These are phyloP conservation scores for Champsocephalus gunnari DNA, from an alignment of 2,797 vertebrate genomes.

Conservation along the genomic window DNA sequence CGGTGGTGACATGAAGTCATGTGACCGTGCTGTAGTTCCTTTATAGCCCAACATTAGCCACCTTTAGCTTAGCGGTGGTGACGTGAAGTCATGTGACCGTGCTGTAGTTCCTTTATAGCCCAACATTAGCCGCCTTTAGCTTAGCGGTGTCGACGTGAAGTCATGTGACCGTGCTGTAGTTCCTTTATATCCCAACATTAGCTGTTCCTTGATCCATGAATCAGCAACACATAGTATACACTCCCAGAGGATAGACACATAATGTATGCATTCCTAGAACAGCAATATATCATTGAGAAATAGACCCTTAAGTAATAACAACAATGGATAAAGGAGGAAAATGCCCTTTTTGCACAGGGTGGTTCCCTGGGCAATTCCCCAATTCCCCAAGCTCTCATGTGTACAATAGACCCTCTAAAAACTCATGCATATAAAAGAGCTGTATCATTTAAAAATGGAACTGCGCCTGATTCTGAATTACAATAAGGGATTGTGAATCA, in stretches of 20 bases:
- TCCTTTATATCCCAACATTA: too few species aligned
- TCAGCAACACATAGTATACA: not conserved
- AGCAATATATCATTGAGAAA: conserved; percentile 8
- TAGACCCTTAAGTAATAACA: conserved; percentile 2
- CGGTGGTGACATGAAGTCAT: too few species aligned
- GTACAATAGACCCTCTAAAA: conserved; percentile 24
- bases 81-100: too few species aligned
- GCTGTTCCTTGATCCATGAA: not conserved
- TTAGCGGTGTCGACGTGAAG: too few species aligned
- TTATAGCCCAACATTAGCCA: too few species aligned
- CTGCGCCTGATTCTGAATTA: conserved; percentile 24
- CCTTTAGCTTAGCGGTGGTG: too few species aligned
- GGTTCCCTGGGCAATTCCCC: not conserved
- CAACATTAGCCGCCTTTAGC: too few species aligned
- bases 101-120: too few species aligned
- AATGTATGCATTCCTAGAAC: conserved; percentile 20
- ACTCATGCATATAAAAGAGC: conserved; percentile 50
- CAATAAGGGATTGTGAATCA: conserved; percentile 29
- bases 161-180: too few species aligned
- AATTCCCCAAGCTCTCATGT: conserved; percentile 2
- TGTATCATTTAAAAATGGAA: conserved; percentile 25
- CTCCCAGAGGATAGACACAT: not conserved
- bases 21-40: too few species aligned
- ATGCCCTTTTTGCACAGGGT: conserved; percentile 1
- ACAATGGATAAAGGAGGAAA: conserved; percentile 4